These are phyloP conservation scores for Pithys albifrons DNA, from an alignment of 2,113 vertebrate genomes.

Conservation along the genomic window DNA sequence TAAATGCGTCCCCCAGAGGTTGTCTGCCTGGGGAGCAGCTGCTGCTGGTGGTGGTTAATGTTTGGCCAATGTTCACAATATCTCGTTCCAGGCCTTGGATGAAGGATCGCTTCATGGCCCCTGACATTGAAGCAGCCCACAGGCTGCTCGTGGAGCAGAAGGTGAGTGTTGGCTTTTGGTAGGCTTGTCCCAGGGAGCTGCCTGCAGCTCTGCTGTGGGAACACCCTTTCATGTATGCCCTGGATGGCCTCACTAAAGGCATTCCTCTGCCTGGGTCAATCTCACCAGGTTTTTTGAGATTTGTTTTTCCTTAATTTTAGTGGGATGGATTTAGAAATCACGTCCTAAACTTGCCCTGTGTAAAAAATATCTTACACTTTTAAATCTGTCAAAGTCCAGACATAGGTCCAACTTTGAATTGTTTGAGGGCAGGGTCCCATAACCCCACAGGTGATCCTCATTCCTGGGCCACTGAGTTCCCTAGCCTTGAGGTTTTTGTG, in stretches of 20 bases:
- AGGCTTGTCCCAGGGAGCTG: neutral
- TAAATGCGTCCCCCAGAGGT: slow-evolving; percentile 20
- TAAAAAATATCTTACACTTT: neutral
- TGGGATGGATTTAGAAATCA: neutral
- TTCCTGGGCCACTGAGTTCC: neutral
- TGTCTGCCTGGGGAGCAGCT: neutral
- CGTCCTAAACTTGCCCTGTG: neutral
- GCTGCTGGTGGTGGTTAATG: neutral
- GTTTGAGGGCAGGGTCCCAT: neutral
- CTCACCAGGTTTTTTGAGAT: neutral
- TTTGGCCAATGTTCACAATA: slow-evolving; percentile 41
- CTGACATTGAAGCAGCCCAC: slow-evolving; percentile 92
- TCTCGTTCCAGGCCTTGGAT: slow-evolving; percentile 88
- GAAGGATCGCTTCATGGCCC: slow-evolving; percentile 97
- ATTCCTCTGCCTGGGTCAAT: neutral
- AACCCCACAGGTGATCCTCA: neutral
- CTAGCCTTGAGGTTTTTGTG: neutral
- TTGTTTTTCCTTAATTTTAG: neutral
- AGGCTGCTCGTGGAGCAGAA: slow-evolving; percentile 90
- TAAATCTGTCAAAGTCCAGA: neutral
- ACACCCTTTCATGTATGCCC: rapidly evolving
- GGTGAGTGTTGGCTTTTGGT: slow-evolving; percentile 67
- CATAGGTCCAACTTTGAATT: neutral
- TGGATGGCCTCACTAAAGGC: neutral
- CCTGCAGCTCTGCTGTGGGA: neutral